These are phyloP conservation scores for Ctenicera cuprea DNA, from an alignment of 2,888 invertebrate genomes.

Conservation along the genomic window DNA sequence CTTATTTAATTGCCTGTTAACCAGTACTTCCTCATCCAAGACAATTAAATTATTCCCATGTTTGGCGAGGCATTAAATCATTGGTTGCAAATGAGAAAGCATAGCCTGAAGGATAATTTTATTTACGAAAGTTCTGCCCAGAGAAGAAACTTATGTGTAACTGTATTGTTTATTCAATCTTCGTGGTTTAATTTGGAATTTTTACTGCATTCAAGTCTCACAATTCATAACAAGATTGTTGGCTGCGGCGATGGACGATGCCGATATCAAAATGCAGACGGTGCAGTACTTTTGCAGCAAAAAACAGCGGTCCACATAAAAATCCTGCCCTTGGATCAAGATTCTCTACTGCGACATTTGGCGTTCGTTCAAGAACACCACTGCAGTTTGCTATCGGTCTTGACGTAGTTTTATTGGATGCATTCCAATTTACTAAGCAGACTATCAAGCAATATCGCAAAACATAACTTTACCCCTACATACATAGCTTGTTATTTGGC, in stretches of 20 bases:
- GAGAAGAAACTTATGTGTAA: too few species aligned
- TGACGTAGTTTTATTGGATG: conserved; percentile 18
- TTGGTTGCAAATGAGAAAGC: too few species aligned
- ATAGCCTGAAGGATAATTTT: too few species aligned
- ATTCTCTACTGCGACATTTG: conserved; percentile 19
- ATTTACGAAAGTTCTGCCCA: too few species aligned
- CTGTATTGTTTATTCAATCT: too few species aligned
- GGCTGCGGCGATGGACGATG: neutral
- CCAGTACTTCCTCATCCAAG: too few species aligned
- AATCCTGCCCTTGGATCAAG: conserved; percentile 17
- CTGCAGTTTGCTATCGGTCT: conserved; percentile 22
- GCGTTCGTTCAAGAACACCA: conserved; percentile 19
- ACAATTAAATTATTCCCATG: too few species aligned
- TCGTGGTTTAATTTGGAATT: too few species aligned
- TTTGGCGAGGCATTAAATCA: too few species aligned
- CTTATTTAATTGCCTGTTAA: too few species aligned
- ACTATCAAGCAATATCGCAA: conserved; percentile 14
- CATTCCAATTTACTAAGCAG: conserved; percentile 24
- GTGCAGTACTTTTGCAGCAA: conserved; percentile 3
- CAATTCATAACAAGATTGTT: neutral
- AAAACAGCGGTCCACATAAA: conserved; percentile 6
- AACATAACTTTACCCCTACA: neutral
- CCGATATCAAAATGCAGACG: neutral
- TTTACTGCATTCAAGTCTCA: neutral
- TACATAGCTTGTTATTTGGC: conserved; percentile 7